Evolutionary conservation across 2,113 vertebrate genomes (phyloP), one percentile per base, ranked within the genome.

Genomic region (Eonycteris spelaea): DNA sequence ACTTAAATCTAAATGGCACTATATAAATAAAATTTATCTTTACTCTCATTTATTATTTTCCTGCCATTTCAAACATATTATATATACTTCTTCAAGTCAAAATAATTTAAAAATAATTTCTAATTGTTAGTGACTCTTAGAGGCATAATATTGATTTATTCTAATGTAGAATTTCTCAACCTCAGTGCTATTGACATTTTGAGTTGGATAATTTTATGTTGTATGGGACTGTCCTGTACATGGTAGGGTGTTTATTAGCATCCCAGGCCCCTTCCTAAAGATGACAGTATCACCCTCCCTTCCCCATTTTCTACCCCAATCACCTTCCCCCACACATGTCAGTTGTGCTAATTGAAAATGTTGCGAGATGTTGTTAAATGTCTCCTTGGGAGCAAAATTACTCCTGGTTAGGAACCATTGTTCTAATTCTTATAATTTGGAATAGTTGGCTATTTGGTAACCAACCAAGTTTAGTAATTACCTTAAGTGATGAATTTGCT

Each of bases 91-190:
- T 91, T 83, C 33, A 86, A 74, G 63, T 82, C 51, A 86, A 77
- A 94, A 14, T 65, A 68, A 88, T 77, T 97, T 63, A 93, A 90
- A 95, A 83, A 45, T 87, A 35, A 68, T 86, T 91, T 68, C 7
- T 85, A 45, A 40, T 67, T 4, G 48, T 45, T 93, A 40, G 13
- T 91, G 45, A 55, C 30, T 94, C 7, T 55, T 88, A 18, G 48
- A 71, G 45, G 10, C 10, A 92, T 78, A 55, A 38, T 65, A 30
- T 15, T 80, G 67, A 12, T 53, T 59, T 88, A 82, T 21, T 71
- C 9, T 83, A 63, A 77, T 53, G 55, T 13, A 63, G 33, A 43
- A 80, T 75, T 91, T 87, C 45, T 91, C 18, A 74, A 1, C 8
- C 24, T 92, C 22, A 38, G 10, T 33, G 10, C 35, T 61, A 0